Evolutionary conservation across 2,113 vertebrate species (phyloP).

Genomic region (Euleptes europaea): DNA sequence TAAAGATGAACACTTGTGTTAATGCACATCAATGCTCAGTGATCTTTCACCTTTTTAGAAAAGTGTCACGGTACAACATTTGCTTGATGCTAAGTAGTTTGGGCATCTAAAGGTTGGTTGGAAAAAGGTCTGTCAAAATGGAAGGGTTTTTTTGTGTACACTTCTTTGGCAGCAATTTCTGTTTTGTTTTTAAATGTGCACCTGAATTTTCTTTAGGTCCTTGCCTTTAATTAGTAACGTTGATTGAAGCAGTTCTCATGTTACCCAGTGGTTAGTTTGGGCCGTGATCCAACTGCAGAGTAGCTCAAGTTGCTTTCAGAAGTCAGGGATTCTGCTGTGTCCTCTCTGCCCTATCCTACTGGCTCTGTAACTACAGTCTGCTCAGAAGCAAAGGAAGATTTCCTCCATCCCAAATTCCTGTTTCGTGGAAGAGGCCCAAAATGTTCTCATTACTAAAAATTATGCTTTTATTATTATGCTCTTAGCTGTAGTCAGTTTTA

Average conservation of each 20-base stretch:
- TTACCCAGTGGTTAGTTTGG: neutral
- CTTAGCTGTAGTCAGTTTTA: conserved; percentile 31
- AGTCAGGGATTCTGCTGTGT: neutral
- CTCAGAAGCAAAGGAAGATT: neutral
- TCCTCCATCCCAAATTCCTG: neutral
- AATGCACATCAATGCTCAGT: neutral
- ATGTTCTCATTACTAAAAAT: neutral
- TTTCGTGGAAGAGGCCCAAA: neutral
- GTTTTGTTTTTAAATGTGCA: neutral
- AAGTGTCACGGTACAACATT: rapidly evolving
- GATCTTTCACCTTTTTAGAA: conserved; percentile 29
- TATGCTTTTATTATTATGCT: neutral
- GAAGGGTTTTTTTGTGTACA: neutral
- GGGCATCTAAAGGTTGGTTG: neutral
- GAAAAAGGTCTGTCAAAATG: neutral
- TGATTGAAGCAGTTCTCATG: neutral
- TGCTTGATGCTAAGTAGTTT: conserved; percentile 2
- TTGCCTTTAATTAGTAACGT: neutral
- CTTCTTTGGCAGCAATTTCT: too few relatives aligned
- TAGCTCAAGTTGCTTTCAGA: neutral
- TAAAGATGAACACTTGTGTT: neutral
- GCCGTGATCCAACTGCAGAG: neutral
- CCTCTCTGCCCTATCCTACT: neutral
- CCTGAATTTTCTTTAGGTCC: neutral
- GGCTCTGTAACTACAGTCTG: neutral